Evolutionary conservation across 2,888 invertebrate genomes (phyloP).

Genomic region (Lasioglossum pauxillum): DNA sequence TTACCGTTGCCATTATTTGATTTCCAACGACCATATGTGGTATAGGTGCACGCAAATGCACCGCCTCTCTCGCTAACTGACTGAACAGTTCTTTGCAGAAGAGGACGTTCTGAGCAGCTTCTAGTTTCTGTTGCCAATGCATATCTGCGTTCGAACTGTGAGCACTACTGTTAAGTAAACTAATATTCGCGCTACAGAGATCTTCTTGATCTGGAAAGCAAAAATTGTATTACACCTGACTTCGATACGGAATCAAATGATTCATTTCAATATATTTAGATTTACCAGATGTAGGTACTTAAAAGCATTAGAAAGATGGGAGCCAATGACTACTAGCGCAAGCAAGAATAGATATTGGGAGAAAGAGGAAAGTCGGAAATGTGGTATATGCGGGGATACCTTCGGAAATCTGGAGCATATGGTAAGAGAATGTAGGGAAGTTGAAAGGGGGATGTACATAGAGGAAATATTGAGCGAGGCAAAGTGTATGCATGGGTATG

Average conservation of each 20-base stretch:
- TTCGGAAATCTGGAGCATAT: no score
- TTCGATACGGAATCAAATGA: background rate
- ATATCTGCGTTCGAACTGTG: constrained; percentile 90
- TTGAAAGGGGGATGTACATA: no score
- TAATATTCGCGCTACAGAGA: constrained; percentile 93
- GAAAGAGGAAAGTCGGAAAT: no score
- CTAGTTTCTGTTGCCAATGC: constrained; percentile 98
- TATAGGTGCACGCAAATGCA: constrained; percentile 95
- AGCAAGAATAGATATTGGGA: no score
- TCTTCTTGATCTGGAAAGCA: constrained; percentile 92
- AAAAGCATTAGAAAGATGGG: no score
- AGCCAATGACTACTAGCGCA: no score
- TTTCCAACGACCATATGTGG: constrained; percentile 99
- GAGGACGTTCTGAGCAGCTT: constrained; percentile 97
- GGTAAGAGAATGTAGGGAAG: no score
- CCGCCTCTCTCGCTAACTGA: constrained; percentile 97
- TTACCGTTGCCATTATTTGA: constrained; percentile 97
- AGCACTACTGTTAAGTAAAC: constrained; percentile 91
- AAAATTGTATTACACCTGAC: background rate
- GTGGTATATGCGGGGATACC: no score
- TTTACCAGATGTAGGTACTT: no score
- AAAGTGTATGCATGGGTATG: no score
- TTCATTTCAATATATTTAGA: background rate
- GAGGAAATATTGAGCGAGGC: no score
- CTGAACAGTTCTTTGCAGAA: constrained; percentile 99